Base-by-base conservation (phyloP, 2,888 invertebrate genomes). In the Hedychridium roseum region DNA sequence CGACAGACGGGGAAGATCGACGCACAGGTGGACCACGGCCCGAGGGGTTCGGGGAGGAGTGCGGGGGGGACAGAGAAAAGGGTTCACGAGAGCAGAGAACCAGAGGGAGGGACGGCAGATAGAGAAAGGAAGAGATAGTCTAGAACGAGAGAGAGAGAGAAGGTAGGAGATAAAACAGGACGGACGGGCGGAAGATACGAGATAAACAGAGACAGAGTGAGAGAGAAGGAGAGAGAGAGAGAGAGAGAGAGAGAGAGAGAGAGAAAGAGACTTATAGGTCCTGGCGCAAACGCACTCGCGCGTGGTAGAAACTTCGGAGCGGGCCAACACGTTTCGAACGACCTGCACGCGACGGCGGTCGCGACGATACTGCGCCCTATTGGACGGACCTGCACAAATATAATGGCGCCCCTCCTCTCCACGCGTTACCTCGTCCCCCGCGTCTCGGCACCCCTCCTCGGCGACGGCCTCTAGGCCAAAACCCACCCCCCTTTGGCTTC, bases 341-440 rank as follows among this genome's bases (percentile, higher is more conserved):
- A 55, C 60, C 64, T 71, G 65, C 66, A 70, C 76, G 74, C 74
- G 77, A 76, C 76, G 70, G 65, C 64, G 64, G 77, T 70, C 77
- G 77, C 78, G 74, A 75, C 71, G 71, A 76, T 76, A 78, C 78
- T 78, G 76, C 77, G 76, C 78, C 78, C 74, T 76, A 76, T 73
- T 74, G 75, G 74, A 64, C 72, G 66, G 71, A 76, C 74, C 71
- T 77, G 78, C 77, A 73, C 78, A 78, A 78, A 76, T 78, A 78
- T 78, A 78, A 76, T 73, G 68, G 67, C 68, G 71, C 76, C 75
- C 74, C 76, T n/a, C n/a, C n/a, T 74, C 74, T 70, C 72, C 70
- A 44, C 60, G 38, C 56, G 38, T 41, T 31, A 37, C 58, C 49
- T 47, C 58, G 54, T 51, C 59, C 54, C 17, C 61, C 52, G 50